Percentiles rank a stretch among this genome's conserved stretches.
These are phyloP conservation scores for Lysiphlebus fabarum DNA, from an alignment of 1,140 invertebrate genomes.

Conservation along the genomic window DNA sequence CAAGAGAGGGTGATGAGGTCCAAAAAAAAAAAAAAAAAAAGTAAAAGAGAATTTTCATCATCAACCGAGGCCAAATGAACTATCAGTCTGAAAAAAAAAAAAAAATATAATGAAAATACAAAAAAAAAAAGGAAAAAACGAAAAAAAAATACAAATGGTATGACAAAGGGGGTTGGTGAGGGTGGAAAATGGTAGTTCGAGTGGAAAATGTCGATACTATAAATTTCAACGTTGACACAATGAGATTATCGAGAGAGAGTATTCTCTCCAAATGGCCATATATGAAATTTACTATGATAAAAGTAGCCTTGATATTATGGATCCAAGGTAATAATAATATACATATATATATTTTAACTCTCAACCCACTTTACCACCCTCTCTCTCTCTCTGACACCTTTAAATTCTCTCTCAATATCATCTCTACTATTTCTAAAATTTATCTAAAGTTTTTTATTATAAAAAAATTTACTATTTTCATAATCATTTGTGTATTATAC, in stretches of 20 bases:
- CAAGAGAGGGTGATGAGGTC: too few species aligned
- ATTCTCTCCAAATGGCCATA: slow-evolving; percentile 14
- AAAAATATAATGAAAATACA: background rate
- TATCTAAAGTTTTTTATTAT: too few species aligned
- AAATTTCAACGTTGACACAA: slow-evolving; percentile 22
- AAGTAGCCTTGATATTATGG: slow-evolving; percentile 8
- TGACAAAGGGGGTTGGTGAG: background rate
- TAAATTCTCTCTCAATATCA: too few species aligned
- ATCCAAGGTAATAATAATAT: too few species aligned
- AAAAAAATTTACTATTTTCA: too few species aligned
- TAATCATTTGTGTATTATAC: too few species aligned
- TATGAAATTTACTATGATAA: slow-evolving; percentile 6
- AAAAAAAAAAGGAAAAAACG: background rate
- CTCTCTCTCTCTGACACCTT: too few species aligned
- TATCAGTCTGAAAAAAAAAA: slow-evolving; percentile 1
- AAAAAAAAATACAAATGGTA: background rate
- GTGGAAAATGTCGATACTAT: slow-evolving; percentile 23
- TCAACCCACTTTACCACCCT: background rate
- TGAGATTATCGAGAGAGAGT: slow-evolving; percentile 16
- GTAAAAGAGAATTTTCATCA: too few species aligned
- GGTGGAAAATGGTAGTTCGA: slow-evolving; percentile 1
- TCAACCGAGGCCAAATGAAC: too few species aligned
- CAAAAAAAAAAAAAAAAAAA: too few species aligned
- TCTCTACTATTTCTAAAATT: too few species aligned
- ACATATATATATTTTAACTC: too few species aligned